Conservation (phyloP, 1,140 invertebrate genomes). For the Diabrotica undecimpunctata region DNA sequence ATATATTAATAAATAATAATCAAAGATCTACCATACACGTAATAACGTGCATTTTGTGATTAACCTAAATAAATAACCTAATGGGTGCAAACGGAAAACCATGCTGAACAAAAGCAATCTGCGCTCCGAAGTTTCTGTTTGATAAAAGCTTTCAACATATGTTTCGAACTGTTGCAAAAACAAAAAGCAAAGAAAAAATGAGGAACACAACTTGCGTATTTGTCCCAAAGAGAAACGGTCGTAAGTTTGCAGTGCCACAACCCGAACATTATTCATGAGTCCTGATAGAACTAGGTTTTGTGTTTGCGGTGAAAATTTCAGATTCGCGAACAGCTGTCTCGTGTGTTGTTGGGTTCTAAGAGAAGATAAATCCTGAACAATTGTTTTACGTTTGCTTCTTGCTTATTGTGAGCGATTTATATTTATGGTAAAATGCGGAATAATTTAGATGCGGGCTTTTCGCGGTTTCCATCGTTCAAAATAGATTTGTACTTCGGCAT, state of each 20-base stretch:
- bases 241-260: not conserved
- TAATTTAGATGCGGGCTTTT: no score
- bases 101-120: no score
- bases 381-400: slow-evolving; percentile 2
- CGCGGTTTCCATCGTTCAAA: no score
- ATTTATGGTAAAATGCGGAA: not conserved
- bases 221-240: not conserved
- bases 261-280: not conserved
- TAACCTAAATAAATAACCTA: no score
- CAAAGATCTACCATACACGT: no score
- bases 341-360: not conserved
- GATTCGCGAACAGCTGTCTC: not conserved
- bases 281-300: not conserved
- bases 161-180: not conserved
- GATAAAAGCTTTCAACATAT: not conserved
- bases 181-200: not conserved
- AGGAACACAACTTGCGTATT: not conserved
- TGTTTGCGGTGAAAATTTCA: not conserved
- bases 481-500: no score
- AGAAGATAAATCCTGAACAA: not conserved
- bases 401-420: not conserved
- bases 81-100: no score
- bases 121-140: not conserved
- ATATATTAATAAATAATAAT: no score
- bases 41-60: no score